Percentiles rank a stretch among this genome's conserved stretches.
These are phyloP conservation scores for Myotis brandtii DNA, from an alignment of 2,113 vertebrate species.

Conservation along the genomic window DNA sequence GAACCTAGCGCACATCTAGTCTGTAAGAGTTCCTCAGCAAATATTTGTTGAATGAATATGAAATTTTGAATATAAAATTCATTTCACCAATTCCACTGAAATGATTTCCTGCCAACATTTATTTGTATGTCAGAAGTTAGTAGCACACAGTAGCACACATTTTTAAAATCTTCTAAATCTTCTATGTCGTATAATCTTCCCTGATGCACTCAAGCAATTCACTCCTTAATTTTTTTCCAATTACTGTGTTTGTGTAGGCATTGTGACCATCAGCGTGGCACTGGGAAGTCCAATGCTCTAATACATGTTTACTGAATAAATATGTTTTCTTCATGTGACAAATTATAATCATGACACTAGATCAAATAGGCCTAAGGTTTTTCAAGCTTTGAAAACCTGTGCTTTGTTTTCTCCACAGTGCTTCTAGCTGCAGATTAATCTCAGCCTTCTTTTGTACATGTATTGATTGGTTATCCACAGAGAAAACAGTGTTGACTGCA, in stretches of 20 bases:
- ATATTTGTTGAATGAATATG: background rate
- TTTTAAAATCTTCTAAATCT: background rate
- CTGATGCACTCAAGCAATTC: background rate
- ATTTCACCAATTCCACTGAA: background rate
- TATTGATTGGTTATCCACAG: conserved; percentile 49
- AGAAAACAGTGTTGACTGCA: conserved; percentile 40
- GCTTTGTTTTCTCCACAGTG: conserved; percentile 59
- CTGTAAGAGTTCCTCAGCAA: background rate
- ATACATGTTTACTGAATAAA: conserved; percentile 3
- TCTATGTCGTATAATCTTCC: background rate
- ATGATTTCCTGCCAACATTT: conserved; percentile 16
- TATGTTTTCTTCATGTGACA: conserved; percentile 13
- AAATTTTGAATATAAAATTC: conserved; percentile 32
- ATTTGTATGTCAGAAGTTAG: background rate
- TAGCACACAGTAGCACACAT: background rate
- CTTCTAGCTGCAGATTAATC: conserved; percentile 23
- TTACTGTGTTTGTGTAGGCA: background rate
- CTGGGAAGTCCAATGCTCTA: background rate
- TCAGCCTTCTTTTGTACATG: conserved; percentile 46
- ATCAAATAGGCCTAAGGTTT: conserved; percentile 39
- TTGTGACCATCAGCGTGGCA: background rate
- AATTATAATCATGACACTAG: conserved; percentile 22
- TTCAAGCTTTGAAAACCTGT: conserved; percentile 33
- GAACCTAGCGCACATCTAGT: background rate
- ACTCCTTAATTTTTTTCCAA: background rate